Conservation (phyloP, 1,140 invertebrate genomes). For the Pantala flavescens region DNA sequence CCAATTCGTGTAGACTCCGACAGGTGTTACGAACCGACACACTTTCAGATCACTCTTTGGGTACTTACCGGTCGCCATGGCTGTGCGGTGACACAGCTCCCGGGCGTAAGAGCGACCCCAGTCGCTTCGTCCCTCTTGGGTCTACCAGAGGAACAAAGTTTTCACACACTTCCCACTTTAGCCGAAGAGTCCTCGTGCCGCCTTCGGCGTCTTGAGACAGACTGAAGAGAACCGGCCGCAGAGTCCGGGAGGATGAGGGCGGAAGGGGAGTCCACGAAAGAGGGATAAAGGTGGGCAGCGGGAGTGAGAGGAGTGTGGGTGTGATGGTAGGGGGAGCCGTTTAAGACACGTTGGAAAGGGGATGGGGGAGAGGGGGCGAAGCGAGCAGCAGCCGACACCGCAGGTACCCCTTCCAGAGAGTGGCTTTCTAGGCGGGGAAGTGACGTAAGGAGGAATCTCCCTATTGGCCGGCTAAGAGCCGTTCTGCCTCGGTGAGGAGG, state of each 20-base stretch:
- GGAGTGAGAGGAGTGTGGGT: background rate
- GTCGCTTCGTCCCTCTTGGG: background rate
- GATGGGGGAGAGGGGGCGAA: background rate
- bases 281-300: background rate
- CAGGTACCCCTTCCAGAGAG: too few relatives aligned
- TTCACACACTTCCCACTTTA: background rate
- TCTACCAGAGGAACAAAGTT: background rate
- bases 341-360: background rate
- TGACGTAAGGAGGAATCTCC: background rate
- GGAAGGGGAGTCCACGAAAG: background rate
- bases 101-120: background rate
- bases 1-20: too few relatives aligned
- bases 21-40: too few relatives aligned
- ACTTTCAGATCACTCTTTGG: too few relatives aligned
- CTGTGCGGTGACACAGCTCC: constrained; percentile 1
- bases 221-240: background rate
- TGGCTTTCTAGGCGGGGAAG: background rate
- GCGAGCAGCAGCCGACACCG: background rate
- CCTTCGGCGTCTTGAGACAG: background rate
- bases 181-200: background rate
- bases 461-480: background rate
- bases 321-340: background rate
- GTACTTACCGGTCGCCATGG: constrained; percentile 6
- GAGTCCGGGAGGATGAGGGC: background rate
- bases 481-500: background rate